These are phyloP conservation scores for Serranus cabrilla DNA, from an alignment of 2,797 vertebrate species.

Conservation along the genomic window DNA sequence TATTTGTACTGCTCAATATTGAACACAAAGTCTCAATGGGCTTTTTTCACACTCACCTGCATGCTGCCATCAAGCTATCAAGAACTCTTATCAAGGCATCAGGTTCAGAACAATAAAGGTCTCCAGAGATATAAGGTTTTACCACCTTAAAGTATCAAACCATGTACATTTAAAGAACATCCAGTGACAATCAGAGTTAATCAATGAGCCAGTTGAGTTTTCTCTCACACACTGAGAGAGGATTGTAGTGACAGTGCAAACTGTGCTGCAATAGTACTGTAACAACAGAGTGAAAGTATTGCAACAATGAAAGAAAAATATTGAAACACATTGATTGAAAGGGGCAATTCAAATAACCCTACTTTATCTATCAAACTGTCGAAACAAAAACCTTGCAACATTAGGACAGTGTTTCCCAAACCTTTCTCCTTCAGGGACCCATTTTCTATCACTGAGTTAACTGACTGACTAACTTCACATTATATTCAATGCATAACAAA, in stretches of 20 bases:
- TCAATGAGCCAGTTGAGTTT: constrained; percentile 20
- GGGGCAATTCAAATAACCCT: not conserved
- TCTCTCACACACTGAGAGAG: not conserved
- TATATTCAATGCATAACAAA: too few species aligned
- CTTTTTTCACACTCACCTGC: constrained; percentile 43
- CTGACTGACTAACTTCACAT: too few species aligned
- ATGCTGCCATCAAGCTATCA: constrained; percentile 30
- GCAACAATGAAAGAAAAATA: not conserved
- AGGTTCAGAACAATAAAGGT: not conserved
- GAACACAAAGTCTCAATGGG: not conserved
- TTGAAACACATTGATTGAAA: not conserved
- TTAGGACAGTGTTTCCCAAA: too few species aligned
- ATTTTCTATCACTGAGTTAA: too few species aligned
- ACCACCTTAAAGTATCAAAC: constrained; percentile 35
- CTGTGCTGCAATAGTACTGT: not conserved
- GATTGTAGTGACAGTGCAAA: not conserved
- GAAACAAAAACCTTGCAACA: not conserved
- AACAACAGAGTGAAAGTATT: not conserved
- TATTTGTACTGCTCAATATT: constrained; percentile 33
- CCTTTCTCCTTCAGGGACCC: too few species aligned
- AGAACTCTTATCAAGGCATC: constrained; percentile 19
- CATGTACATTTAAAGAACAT: constrained; percentile 35
- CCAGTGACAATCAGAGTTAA: constrained; percentile 9
- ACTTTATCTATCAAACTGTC: too few species aligned
- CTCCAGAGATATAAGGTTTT: constrained; percentile 10